Evolutionary conservation across 2,888 invertebrate genomes (phyloP), one percentile per base, ranked within the genome.

Genomic region (Anoncus sp.): DNA sequence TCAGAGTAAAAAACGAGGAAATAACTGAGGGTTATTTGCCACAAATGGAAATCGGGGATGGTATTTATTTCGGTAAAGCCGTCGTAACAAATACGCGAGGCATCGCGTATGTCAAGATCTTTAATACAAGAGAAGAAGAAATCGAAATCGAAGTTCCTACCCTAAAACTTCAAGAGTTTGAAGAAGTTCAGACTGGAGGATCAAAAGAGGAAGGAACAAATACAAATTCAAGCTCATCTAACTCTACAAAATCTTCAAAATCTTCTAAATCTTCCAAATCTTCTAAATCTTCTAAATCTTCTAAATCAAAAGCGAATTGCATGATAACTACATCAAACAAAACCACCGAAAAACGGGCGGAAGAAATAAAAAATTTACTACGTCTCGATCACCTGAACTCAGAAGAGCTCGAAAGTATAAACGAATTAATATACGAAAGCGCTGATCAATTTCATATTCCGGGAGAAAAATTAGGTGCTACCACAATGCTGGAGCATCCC

Each of bases 11-110:
- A 49, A 70, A 70, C 40, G 12, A 20, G n/a, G 47, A 62, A 45
- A 22, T 59, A 20, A 6, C 9, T 3, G 67, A 75, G 16, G 75
- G 70, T 2, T 75, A 63, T 55, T 5, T 75, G n/a, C 70, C 53
- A 12, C 49, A 47, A 22, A 55, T 53, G 9, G 1, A 55, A n/a
- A 20, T 57, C 12, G 70, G 63, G 22, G 51, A 59, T 4, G 53
- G 62, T 5, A 51, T 75, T 51, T n/a, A n/a, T n/a, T n/a, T n/a
- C n/a, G 63, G 75, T 6, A 45, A 62, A 70, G 76, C 49, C 27
- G 20, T 76, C 20, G 71, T 76, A 24, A 55, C 31, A n/a, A 71
- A 71, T 43, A 14, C 31, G 5, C 22, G 22, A 3, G 71, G 71
- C 18, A 43, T 53, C 12, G 47, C 73, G 22, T 67, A 73, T 16